Evolutionary conservation across 2,113 vertebrate genomes (phyloP).

Genomic region (Dinomys branickii): DNA sequence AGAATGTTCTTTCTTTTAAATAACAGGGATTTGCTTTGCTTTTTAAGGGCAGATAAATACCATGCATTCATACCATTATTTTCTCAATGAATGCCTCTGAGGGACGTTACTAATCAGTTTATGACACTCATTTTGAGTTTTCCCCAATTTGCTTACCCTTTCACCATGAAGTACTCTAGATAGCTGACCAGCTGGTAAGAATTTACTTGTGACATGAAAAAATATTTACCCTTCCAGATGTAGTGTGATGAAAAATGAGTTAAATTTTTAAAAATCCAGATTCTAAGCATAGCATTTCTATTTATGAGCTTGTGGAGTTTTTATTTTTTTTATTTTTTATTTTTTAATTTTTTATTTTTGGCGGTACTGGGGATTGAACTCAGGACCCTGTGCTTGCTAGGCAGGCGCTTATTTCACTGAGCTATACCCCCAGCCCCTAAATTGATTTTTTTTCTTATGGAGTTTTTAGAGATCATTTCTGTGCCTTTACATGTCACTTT

Average conservation of each 20-base stretch:
- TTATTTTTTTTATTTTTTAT: no score
- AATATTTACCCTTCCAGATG: neutral
- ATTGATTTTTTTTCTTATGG: no score
- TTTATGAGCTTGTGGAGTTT: neutral
- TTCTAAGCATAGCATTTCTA: neutral
- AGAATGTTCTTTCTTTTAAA: conserved; percentile 35
- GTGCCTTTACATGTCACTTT: neutral
- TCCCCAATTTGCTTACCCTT: neutral
- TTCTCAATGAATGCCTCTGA: neutral
- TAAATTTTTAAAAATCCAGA: neutral
- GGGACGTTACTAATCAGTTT: neutral
- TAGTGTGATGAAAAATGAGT: neutral
- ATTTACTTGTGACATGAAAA: neutral
- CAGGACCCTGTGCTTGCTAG: no score
- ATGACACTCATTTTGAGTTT: neutral
- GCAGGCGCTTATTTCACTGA: no score
- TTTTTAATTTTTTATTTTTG: no score
- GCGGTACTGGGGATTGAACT: no score
- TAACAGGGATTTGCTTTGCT: neutral
- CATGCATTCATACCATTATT: neutral
- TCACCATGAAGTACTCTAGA: neutral
- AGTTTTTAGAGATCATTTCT: neutral
- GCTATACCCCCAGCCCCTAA: no score
- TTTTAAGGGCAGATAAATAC: neutral
- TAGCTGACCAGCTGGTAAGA: neutral